Conservation (phyloP, 2,113 vertebrate genomes). For the Sander vitreus region DNA sequence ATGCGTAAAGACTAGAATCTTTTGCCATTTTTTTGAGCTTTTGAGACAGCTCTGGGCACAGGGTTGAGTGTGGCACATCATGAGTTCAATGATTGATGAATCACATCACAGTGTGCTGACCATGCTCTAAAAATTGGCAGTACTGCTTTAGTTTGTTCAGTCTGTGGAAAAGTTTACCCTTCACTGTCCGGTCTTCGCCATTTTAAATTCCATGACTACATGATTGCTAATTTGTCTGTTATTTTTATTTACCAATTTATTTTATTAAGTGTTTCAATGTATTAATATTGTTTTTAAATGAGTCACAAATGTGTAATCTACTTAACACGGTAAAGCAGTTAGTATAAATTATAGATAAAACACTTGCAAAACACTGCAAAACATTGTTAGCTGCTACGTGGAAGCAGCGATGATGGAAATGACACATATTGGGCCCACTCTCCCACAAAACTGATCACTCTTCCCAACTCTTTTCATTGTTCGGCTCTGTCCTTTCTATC, state of each 20-base stretch:
- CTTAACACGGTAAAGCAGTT: not conserved
- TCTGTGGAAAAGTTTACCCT: not conserved
- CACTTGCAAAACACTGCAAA: too few relatives aligned
- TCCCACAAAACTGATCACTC: conserved; percentile 1
- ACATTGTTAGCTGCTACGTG: not conserved
- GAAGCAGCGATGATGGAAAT: conserved; percentile 5
- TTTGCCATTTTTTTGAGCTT: conserved; percentile 15
- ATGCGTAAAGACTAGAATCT: conserved; percentile 2
- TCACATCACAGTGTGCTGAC: conserved; percentile 26
- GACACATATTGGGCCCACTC: not conserved
- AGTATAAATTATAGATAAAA: not conserved
- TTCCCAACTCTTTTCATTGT: not conserved
- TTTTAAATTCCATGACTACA: not conserved
- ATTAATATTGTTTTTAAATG: not conserved
- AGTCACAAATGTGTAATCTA: not conserved
- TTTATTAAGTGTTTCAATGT: not conserved
- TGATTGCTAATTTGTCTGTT: not conserved
- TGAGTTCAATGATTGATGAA: conserved; percentile 27
- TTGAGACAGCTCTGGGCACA: conserved; percentile 16
- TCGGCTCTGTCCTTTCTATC: conserved; percentile 1
- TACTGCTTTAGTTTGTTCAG: not conserved
- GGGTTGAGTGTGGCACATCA: not conserved
- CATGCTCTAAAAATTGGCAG: not conserved
- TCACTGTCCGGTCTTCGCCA: not conserved
- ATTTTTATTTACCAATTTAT: not conserved